Percentiles rank a stretch among this genome's conserved stretches.
phyloP scores from a whole-genome alignment of 2,888 invertebrate genomes.

The Gari tellinella region DNA sequence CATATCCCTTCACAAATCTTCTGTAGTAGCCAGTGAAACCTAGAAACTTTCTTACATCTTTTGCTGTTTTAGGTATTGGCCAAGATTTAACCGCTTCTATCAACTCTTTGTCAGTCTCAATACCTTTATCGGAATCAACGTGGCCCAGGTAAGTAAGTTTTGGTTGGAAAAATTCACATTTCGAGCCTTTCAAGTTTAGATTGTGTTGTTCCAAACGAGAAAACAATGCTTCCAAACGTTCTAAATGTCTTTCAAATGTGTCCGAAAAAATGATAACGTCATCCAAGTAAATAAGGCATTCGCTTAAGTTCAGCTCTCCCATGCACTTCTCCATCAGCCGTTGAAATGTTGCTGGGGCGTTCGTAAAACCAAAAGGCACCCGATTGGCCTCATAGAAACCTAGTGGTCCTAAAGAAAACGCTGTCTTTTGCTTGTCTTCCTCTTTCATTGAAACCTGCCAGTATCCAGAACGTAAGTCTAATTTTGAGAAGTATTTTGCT shows the following conservation, averaged over 20 bases:
- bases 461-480: slow-evolving; percentile 16
- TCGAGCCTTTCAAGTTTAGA: slow-evolving; percentile 26
- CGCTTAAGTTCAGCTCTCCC: slow-evolving; percentile 29
- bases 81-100: slow-evolving; percentile 21
- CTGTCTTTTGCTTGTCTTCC: slow-evolving; percentile 29
- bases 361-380: slow-evolving; percentile 19
- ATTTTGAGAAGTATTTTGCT: slow-evolving; percentile 18
- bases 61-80: slow-evolving; percentile 17
- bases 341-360: slow-evolving; percentile 30
- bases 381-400: slow-evolving; percentile 25
- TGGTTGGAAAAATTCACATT: slow-evolving; percentile 32
- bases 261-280: slow-evolving; percentile 20
- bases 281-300: slow-evolving; percentile 33
- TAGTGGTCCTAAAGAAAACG: slow-evolving; percentile 13
- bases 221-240: slow-evolving; percentile 12
- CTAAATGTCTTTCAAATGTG: slow-evolving; percentile 14
- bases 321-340: slow-evolving; percentile 29
- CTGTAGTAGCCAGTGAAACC: slow-evolving; percentile 27
- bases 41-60: slow-evolving; percentile 21
- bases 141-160: slow-evolving; percentile 22
- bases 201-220: slow-evolving; percentile 6
- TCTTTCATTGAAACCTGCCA: slow-evolving; percentile 22
- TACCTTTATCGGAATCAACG: slow-evolving; percentile 16
- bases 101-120: slow-evolving; percentile 19
- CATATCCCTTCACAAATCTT: slow-evolving; percentile 15